phyloP scores from a whole-genome alignment of 2,888 invertebrate species.

The Acanthosoma haemorrhoidale region DNA sequence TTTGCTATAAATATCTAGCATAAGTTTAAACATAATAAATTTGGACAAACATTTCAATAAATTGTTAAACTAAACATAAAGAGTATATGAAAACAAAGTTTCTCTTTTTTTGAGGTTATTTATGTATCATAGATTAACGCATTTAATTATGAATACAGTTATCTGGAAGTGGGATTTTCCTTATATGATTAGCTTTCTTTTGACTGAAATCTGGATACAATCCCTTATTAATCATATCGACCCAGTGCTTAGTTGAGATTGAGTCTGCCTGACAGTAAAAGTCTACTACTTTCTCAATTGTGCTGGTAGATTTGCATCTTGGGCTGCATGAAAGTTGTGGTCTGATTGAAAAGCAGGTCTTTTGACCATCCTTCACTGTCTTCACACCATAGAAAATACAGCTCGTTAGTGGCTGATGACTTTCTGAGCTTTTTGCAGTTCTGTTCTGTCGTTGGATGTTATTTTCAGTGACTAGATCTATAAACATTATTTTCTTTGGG shows the following conservation, averaged over 20 bases:
- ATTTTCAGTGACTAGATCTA: slow-evolving; percentile 40
- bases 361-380: slow-evolving; percentile 49
- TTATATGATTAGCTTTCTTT: slow-evolving; percentile 46
- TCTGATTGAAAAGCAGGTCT: slow-evolving; percentile 58
- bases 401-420: slow-evolving; percentile 40
- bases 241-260: slow-evolving; percentile 47
- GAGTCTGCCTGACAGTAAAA: slow-evolving; percentile 47
- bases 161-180: slow-evolving; percentile 46
- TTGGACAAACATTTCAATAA: no score
- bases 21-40: no score
- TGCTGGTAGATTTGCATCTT: slow-evolving; percentile 49
- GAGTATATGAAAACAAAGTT: no score
- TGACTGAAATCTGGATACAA: slow-evolving; percentile 51
- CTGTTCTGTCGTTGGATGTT: slow-evolving; percentile 31
- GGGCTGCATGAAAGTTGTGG: slow-evolving; percentile 54
- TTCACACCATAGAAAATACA: slow-evolving; percentile 42
- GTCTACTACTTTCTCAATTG: slow-evolving; percentile 49
- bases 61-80: no score
- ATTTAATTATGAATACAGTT: slow-evolving; percentile 46
- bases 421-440: not conserved
- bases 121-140: no score
- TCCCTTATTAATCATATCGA: slow-evolving; percentile 47
- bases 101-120: no score
- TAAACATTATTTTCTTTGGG: slow-evolving; percentile 37
- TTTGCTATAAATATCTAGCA: no score